Base-by-base conservation (phyloP, 2,888 invertebrate genomes). In the Hemicrepidius hirtus region DNA sequence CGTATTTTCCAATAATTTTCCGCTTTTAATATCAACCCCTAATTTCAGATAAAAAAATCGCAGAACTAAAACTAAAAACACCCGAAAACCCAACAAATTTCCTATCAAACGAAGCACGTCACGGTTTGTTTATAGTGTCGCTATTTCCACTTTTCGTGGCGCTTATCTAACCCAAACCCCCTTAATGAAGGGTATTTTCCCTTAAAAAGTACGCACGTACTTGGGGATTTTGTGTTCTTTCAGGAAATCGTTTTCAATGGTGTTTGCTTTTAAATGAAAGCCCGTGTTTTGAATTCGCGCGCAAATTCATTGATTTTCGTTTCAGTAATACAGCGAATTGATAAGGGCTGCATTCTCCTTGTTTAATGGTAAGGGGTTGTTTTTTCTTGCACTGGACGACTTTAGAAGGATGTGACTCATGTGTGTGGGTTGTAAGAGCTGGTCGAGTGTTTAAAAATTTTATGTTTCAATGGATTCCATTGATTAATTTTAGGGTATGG, bases 251-350 rank as follows among this genome's bases (percentile, higher is more conserved):
- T 0, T 10, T n/a, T n/a, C 20, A 13, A 3, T 13, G n/a, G 57
- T 32, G 50, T 46, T 53, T 41, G 1, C 57, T 72, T 67, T 44
- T 28, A 57, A 4, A 18, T 7, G 35, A 32, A 64, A 68, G 16
- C 49, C 13, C 20, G 12, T 64, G 53, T 57, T 62, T 46, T 46
- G 24, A 64, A 40, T 64, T 68, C 73, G 73, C 75, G 75, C 75
- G 75, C 75, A 73, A 73, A 71, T 16, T 41, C 68, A 75, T 75
- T 64, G 75, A 75, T 75, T 75, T 75, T 73, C 65, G 37, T 41
- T 66, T 71, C 6, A 40, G 57, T 40, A 37, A 37, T 57, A 37
- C 57, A 57, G 57, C 20, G 16, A 37, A 20, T 37, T 57, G 37
- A 37, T 57, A 37, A 37, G 57, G 37, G 37, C 53, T 28, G 53